Evolutionary conservation across 2,113 vertebrate genomes (phyloP).

Genomic region (Bos indicus): DNA sequence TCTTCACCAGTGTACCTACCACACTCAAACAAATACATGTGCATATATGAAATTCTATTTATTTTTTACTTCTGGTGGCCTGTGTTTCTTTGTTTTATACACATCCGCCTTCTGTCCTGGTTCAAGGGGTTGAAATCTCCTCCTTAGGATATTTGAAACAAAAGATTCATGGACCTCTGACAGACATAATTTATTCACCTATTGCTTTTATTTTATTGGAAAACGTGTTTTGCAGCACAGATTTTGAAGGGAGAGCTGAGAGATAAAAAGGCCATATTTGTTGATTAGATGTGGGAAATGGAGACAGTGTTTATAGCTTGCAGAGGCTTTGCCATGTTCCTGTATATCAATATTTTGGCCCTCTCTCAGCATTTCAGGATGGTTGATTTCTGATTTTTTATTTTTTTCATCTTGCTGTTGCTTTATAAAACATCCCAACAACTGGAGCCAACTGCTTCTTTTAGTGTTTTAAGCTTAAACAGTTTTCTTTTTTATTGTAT

Average conservation of each 20-base stretch:
- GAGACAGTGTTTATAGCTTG: constrained; percentile 54
- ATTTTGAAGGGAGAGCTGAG: not conserved
- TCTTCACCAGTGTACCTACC: fast-evolving
- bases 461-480: constrained; percentile 49
- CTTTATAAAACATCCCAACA: constrained; percentile 64
- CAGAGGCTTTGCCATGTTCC: constrained; percentile 48
- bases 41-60: fast-evolving
- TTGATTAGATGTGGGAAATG: not conserved
- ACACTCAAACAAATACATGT: fast-evolving
- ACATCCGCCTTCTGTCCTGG: fast-evolving
- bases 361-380: constrained; percentile 38
- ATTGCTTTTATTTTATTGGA: not conserved
- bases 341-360: constrained; percentile 67
- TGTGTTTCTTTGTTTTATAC: not conserved
- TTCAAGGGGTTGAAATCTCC: fast-evolving
- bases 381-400: constrained; percentile 35
- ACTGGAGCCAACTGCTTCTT: constrained; percentile 65
- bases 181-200: not conserved
- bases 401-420: constrained; percentile 60
- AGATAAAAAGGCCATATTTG: not conserved
- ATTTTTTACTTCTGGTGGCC: not conserved
- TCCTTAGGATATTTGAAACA: not conserved
- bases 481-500: constrained; percentile 31
- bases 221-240: not conserved
- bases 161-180: not conserved